A percentile compares a stretch with the other conserved stretches of the same genome.
These are phyloP conservation scores for Dryadula phaetusa DNA, from an alignment of 2,888 invertebrate species.

Conservation along the genomic window DNA sequence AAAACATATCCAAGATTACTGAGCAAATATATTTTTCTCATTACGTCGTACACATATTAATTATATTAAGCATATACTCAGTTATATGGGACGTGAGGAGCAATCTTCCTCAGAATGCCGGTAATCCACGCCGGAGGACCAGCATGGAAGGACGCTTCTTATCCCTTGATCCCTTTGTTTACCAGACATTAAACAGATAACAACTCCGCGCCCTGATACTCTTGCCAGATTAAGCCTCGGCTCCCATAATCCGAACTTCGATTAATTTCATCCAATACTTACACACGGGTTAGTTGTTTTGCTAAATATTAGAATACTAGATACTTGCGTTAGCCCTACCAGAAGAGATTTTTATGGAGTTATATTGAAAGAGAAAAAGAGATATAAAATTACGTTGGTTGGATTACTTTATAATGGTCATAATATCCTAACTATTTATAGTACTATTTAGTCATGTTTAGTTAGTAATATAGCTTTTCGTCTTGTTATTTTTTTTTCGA, in stretches of 20 bases:
- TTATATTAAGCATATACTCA: constrained; percentile 38
- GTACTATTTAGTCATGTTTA: too few species aligned
- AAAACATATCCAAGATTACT: not conserved
- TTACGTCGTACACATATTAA: constrained; percentile 31
- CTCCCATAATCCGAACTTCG: constrained; percentile 82
- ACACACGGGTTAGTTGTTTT: constrained; percentile 62
- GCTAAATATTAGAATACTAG: constrained; percentile 47
- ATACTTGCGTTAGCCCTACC: constrained; percentile 20
- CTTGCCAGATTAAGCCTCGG: constrained; percentile 79
- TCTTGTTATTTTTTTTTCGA: too few species aligned
- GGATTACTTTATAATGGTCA: too few species aligned
- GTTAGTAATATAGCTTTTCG: too few species aligned
- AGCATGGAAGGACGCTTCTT: constrained; percentile 82
- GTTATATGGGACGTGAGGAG: constrained; percentile 64
- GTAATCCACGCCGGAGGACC: constrained; percentile 82
- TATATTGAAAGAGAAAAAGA: too few species aligned
- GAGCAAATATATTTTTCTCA: constrained; percentile 1
- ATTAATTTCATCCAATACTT: constrained; percentile 83
- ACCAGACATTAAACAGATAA: constrained; percentile 86
- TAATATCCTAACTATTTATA: too few species aligned
- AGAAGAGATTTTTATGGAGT: too few species aligned
- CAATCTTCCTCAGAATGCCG: constrained; percentile 71
- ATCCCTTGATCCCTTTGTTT: constrained; percentile 85
- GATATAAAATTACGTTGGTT: too few species aligned
- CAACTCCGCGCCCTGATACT: constrained; percentile 82